Conservation (phyloP, 2,888 invertebrate species). For the Drosophila lacicola region DNA sequence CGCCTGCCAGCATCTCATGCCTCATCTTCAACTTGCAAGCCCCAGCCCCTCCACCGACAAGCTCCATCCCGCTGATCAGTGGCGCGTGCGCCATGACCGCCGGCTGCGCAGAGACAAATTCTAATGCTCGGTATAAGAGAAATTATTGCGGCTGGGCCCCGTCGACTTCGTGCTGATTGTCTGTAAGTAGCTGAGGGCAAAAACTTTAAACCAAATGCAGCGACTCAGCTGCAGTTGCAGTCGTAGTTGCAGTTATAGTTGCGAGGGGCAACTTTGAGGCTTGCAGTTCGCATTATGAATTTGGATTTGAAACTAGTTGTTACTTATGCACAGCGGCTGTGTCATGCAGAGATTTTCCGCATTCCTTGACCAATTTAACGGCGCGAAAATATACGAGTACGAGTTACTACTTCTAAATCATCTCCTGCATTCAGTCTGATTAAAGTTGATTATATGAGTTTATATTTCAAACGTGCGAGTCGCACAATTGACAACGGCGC, state of each 20-base stretch:
- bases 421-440: constrained; percentile 45
- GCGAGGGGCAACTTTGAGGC: constrained; percentile 2
- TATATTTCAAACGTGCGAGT: constrained; percentile 45
- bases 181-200: constrained; percentile 80
- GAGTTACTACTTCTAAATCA: constrained; percentile 21
- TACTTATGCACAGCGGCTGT: constrained; percentile 27
- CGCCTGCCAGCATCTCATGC: constrained; percentile 64
- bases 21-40: constrained; percentile 15
- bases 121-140: constrained; percentile 66
- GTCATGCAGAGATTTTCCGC: constrained; percentile 75
- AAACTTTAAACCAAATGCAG: constrained; percentile 47
- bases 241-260: constrained; percentile 24
- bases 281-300: constrained; percentile 41
- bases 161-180: constrained; percentile 73
- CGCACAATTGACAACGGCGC: constrained; percentile 62
- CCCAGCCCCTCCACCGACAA: constrained; percentile 3
- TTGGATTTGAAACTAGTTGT: constrained; percentile 58
- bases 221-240: constrained; percentile 19
- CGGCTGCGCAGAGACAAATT: constrained; percentile 73
- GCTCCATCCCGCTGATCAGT: constrained; percentile 9
- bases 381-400: constrained; percentile 72
- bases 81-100: constrained; percentile 74
- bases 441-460: constrained; percentile 68
- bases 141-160: constrained; percentile 49
- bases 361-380: constrained; percentile 80